A percentile compares a stretch with the other conserved stretches of the same genome.
These are phyloP conservation scores for Neoascia interrupta DNA, from an alignment of 2,888 invertebrate species.

Conservation along the genomic window DNA sequence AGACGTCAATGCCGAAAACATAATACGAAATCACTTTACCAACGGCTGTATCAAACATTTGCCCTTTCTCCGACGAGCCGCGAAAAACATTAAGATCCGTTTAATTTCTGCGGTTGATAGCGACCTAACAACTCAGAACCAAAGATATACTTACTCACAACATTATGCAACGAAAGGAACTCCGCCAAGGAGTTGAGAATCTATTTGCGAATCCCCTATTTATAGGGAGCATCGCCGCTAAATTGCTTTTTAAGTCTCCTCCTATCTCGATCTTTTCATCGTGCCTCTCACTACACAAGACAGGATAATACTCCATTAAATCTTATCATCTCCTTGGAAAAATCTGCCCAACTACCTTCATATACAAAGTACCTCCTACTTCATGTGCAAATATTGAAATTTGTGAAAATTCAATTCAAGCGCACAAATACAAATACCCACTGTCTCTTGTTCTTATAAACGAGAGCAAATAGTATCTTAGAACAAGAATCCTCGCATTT, in stretches of 20 bases:
- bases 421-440: conserved; percentile 64
- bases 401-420: conserved; percentile 69
- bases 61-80: too few relatives aligned
- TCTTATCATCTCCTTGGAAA: conserved; percentile 54
- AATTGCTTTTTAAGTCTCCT: conserved; percentile 58
- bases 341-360: conserved; percentile 58
- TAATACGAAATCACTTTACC: too few relatives aligned
- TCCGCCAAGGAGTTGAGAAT: conserved; percentile 5
- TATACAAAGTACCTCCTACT: not conserved
- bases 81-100: too few relatives aligned
- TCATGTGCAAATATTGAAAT: conserved; percentile 68
- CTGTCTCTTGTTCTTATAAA: conserved; percentile 37
- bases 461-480: conserved; percentile 52
- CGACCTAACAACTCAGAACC: too few relatives aligned
- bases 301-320: conserved; percentile 61
- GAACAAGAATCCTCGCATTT: conserved; percentile 34
- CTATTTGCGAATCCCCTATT: conserved; percentile 12
- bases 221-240: conserved; percentile 31
- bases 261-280: too few relatives aligned
- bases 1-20: too few relatives aligned
- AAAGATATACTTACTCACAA: too few relatives aligned
- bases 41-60: too few relatives aligned
- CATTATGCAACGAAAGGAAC: too few relatives aligned
- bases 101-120: too few relatives aligned
- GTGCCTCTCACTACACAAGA: conserved; percentile 17